Percentiles rank a stretch among this genome's conserved stretches.
phyloP scores from a whole-genome alignment of 1,140 invertebrate species.

The Mycetomoellerius zeteki region DNA sequence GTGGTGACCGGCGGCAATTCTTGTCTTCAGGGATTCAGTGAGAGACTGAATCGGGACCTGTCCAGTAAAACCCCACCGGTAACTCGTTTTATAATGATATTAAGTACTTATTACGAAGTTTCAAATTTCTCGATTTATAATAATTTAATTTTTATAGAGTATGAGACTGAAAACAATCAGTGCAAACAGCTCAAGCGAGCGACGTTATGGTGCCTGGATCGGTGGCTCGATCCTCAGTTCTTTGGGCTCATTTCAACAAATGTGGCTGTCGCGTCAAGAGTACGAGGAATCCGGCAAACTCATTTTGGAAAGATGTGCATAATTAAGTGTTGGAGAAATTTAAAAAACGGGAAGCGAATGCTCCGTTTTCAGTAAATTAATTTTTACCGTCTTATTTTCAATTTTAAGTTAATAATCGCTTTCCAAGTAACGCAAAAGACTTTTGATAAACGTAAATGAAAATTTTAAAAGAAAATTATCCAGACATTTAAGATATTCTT shows the following conservation, averaged over 20 bases:
- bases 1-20: conserved; percentile 97
- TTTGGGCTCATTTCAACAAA: conserved; percentile 98
- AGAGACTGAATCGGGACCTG: conserved; percentile 95
- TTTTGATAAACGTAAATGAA: not conserved
- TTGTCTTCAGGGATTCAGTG: conserved; percentile 92
- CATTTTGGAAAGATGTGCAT: conserved; percentile 92
- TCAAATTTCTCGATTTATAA: not conserved
- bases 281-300: conserved; percentile 97
- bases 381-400: not conserved
- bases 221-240: conserved; percentile 98
- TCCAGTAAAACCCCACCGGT: conserved; percentile 94
- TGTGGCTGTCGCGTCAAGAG: conserved; percentile 99
- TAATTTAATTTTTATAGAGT: conserved; percentile 85
- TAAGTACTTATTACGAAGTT: not conserved
- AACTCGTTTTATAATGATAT: conserved; percentile 69
- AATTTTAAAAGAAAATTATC: not conserved
- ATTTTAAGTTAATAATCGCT: not conserved
- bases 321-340: conserved; percentile 32
- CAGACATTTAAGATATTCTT: not conserved
- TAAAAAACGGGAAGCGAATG: not conserved
- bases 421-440: conserved; percentile 1
- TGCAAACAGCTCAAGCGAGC: conserved; percentile 93
- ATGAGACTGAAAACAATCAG: conserved; percentile 95
- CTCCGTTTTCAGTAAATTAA: not conserved
- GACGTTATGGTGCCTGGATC: conserved; percentile 98